Evolutionary conservation across 2,797 vertebrate genomes (phyloP).

Genomic region (Tympanoctomys barrerae): DNA sequence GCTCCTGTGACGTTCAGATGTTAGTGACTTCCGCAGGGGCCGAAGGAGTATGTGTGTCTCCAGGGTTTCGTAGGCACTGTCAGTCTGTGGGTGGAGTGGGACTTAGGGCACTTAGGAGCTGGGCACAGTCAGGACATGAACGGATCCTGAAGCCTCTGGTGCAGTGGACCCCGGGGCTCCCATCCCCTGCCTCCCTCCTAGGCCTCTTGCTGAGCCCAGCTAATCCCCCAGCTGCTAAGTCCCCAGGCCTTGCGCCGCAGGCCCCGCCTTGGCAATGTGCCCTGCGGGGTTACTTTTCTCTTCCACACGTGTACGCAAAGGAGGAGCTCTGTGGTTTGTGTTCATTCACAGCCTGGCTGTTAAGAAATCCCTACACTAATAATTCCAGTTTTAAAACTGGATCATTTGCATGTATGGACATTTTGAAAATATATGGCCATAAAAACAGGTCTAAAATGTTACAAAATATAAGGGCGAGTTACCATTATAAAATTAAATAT

Average conservation of each 20-base stretch:
- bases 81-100: not conserved
- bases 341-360: slow-evolving; percentile 16
- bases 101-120: no score
- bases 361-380: slow-evolving; percentile 48
- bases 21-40: not conserved
- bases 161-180: not conserved
- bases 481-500: not conserved
- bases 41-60: not conserved
- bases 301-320: not conserved
- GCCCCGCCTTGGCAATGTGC: not conserved
- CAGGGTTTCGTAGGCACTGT: no score
- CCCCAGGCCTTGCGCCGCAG: not conserved
- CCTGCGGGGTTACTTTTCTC: not conserved
- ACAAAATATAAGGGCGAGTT: not conserved
- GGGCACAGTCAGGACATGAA: not conserved
- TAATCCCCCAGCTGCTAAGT: no score
- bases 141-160: not conserved
- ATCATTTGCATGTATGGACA: not conserved
- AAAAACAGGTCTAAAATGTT: not conserved
- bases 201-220: not conserved
- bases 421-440: not conserved
- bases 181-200: not conserved
- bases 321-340: not conserved
- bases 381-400: slow-evolving; percentile 21
- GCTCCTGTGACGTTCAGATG: not conserved